A percentile compares a stretch with the other conserved stretches of the same genome.
These are phyloP conservation scores for Litocranius walleri DNA, from an alignment of 2,113 vertebrate genomes.

Conservation along the genomic window DNA sequence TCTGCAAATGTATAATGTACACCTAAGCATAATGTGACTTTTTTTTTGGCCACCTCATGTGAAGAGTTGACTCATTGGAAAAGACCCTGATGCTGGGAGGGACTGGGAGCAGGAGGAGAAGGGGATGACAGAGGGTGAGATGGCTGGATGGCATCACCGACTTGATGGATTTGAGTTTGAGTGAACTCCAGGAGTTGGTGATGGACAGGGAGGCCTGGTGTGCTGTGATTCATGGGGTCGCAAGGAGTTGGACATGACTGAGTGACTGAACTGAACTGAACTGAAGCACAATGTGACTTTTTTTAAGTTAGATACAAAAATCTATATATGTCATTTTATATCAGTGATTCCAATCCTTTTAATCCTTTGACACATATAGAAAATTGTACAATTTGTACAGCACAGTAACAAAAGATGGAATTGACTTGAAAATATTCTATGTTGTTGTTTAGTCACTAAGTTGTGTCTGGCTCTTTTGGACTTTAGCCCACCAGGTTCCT, in stretches of 20 bases:
- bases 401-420: background rate
- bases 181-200: too few relatives aligned
- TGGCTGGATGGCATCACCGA: too few relatives aligned
- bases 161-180: too few relatives aligned
- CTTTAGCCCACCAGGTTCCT: background rate
- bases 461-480: background rate
- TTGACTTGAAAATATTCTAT: background rate
- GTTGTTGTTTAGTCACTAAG: background rate
- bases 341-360: background rate
- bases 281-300: background rate
- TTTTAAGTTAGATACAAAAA: background rate
- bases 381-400: background rate
- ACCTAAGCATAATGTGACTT: background rate
- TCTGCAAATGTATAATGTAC: background rate
- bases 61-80: too few relatives aligned
- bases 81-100: too few relatives aligned
- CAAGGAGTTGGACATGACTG: too few relatives aligned
- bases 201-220: too few relatives aligned
- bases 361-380: background rate
- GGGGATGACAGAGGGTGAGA: too few relatives aligned
- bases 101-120: too few relatives aligned
- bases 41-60: background rate
- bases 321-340: background rate
- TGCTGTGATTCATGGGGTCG: too few relatives aligned
- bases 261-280: too few relatives aligned